These are phyloP conservation scores for Tetrao urogallus DNA, from an alignment of 2,113 vertebrate species.

Conservation along the genomic window DNA sequence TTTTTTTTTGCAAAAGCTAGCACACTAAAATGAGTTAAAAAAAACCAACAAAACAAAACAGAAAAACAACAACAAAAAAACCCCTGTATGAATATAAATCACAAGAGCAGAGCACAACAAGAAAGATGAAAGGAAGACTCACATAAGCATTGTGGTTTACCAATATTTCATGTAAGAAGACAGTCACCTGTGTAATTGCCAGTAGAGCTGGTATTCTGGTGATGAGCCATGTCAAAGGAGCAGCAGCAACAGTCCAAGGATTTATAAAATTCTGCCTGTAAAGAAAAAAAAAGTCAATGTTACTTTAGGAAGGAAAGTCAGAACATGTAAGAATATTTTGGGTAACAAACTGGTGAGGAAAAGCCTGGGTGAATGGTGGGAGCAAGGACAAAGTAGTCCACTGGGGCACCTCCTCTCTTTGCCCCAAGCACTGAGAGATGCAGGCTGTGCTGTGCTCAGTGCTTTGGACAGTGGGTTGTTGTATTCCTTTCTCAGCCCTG, in stretches of 20 bases:
- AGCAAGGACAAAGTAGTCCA: not conserved
- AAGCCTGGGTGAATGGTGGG: not conserved
- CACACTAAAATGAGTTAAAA: not conserved
- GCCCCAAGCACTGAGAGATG: not conserved
- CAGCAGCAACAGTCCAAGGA: not conserved
- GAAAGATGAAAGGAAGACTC: not conserved
- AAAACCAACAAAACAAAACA: not conserved
- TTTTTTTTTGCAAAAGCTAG: not conserved
- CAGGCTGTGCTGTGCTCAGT: not conserved
- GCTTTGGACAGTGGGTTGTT: not conserved
- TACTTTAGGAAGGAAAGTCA: not conserved
- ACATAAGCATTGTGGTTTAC: fast-evolving
- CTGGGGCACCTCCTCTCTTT: fast-evolving
- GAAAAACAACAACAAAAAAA: not conserved
- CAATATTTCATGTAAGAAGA: not conserved
- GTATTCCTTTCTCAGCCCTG: not conserved
- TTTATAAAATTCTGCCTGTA: not conserved
- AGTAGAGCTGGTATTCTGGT: not conserved
- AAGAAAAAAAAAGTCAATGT: not conserved
- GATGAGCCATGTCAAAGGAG: not conserved
- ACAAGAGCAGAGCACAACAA: not conserved
- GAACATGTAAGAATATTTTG: not conserved
- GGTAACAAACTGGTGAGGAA: not conserved
- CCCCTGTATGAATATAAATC: not conserved
- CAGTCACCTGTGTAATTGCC: not conserved